A percentile compares a stretch with the other conserved stretches of the same genome.
phyloP scores from a whole-genome alignment of 2,113 vertebrate genomes.

The Clarias magur region DNA sequence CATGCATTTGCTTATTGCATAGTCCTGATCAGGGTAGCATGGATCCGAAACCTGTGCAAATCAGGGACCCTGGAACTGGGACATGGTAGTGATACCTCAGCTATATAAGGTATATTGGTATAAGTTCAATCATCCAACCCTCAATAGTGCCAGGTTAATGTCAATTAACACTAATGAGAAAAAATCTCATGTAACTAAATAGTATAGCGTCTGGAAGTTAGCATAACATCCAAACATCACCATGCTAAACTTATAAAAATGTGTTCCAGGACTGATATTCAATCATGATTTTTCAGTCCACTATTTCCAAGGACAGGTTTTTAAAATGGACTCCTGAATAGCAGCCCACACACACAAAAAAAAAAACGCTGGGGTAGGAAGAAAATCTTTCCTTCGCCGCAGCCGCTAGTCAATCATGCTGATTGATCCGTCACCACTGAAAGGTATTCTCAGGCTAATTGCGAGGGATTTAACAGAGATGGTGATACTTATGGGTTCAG shows the following conservation, averaged over 20 bases:
- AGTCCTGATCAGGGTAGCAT: neutral
- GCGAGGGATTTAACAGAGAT: constrained; percentile 42
- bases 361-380: neutral
- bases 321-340: constrained; percentile 10
- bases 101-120: neutral
- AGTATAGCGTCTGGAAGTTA: neutral
- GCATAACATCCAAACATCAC: neutral
- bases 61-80: neutral
- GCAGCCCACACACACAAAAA: neutral
- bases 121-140: neutral
- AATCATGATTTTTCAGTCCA: neutral
- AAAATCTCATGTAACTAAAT: neutral
- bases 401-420: constrained; percentile 30
- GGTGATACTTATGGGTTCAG: constrained; percentile 39
- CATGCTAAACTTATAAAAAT: neutral
- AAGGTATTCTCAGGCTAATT: constrained; percentile 47
- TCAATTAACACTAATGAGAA: neutral
- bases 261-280: neutral
- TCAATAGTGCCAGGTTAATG: neutral
- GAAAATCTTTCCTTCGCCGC: neutral
- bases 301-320: constrained; percentile 23
- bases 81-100: neutral
- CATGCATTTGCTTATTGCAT: neutral
- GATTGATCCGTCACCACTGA: constrained; percentile 41
- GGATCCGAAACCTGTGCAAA: neutral